Conservation (phyloP, 2,888 invertebrate species). For the Argynnis bischoffii region DNA sequence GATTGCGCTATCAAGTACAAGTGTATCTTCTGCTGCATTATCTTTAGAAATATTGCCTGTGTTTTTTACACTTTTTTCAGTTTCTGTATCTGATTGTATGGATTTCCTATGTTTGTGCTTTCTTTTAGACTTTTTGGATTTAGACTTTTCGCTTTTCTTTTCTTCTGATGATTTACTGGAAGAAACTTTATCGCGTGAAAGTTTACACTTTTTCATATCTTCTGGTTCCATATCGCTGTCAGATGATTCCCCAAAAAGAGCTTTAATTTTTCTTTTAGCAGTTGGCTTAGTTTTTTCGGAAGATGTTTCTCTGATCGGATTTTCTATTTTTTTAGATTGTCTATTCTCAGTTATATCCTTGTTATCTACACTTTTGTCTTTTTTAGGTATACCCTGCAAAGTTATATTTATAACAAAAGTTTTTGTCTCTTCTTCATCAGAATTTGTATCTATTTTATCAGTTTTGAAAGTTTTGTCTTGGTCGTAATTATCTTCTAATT, state of each 20-base stretch:
- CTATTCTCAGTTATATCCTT: slow-evolving; percentile 32
- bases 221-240: slow-evolving; percentile 63
- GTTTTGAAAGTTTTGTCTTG: slow-evolving; percentile 59
- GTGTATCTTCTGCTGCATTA: slow-evolving; percentile 22
- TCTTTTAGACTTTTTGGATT: slow-evolving; percentile 40
- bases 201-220: slow-evolving; percentile 53
- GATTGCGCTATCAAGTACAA: slow-evolving; percentile 10
- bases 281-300: slow-evolving; percentile 55
- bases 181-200: slow-evolving; percentile 40
- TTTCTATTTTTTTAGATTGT: slow-evolving; percentile 39
- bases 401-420: slow-evolving; percentile 74
- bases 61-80: slow-evolving; percentile 18
- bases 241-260: slow-evolving; percentile 78
- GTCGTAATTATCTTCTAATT: slow-evolving; percentile 48
- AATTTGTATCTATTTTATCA: slow-evolving; percentile 43
- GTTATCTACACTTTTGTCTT: slow-evolving; percentile 39
- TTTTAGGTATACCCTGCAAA: slow-evolving; percentile 64
- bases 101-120: slow-evolving; percentile 39
- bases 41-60: slow-evolving; percentile 9
- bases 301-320: slow-evolving; percentile 42
- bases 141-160: slow-evolving; percentile 41
- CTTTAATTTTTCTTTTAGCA: slow-evolving; percentile 73
- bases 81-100: slow-evolving; percentile 22
- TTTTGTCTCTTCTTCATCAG: slow-evolving; percentile 47
- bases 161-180: slow-evolving; percentile 20